These are phyloP conservation scores for Gymnocypris eckloni DNA, from an alignment of 2,797 vertebrate genomes.

Conservation along the genomic window DNA sequence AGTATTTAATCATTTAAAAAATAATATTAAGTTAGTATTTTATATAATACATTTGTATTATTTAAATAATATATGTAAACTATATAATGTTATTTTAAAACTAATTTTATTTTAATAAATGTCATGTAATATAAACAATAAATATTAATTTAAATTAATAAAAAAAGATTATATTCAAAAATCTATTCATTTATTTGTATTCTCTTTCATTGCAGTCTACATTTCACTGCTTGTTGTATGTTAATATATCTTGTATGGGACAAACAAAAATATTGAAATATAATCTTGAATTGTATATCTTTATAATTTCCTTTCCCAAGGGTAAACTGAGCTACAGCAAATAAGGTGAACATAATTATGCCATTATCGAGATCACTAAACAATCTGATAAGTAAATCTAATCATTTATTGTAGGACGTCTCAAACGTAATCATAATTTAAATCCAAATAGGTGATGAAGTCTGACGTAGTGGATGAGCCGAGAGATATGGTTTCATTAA, in stretches of 20 bases:
- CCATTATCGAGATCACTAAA: not conserved
- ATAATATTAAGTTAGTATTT: too few species aligned
- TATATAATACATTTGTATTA: too few species aligned
- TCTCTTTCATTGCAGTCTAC: not conserved
- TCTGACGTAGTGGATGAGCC: conserved; percentile 7
- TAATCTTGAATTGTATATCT: not conserved
- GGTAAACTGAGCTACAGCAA: not conserved
- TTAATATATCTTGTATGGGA: not conserved
- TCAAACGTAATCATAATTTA: not conserved
- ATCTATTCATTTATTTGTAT: not conserved
- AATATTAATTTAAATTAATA: too few species aligned
- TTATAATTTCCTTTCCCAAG: not conserved
- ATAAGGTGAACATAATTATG: not conserved
- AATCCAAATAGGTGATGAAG: not conserved
- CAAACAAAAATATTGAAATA: not conserved
- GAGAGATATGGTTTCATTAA: conserved; percentile 55
- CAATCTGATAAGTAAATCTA: not conserved
- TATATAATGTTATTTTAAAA: too few species aligned
- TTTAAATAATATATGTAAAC: too few species aligned
- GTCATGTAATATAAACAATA: too few species aligned
- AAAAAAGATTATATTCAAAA: too few species aligned
- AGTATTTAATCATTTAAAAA: too few species aligned
- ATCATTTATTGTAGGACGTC: not conserved
- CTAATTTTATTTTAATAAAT: too few species aligned
- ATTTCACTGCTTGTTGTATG: not conserved